Percentiles rank a stretch among this genome's conserved stretches.
These are phyloP conservation scores for Conops quadrifasciatus DNA, from an alignment of 2,888 invertebrate species.

Conservation along the genomic window DNA sequence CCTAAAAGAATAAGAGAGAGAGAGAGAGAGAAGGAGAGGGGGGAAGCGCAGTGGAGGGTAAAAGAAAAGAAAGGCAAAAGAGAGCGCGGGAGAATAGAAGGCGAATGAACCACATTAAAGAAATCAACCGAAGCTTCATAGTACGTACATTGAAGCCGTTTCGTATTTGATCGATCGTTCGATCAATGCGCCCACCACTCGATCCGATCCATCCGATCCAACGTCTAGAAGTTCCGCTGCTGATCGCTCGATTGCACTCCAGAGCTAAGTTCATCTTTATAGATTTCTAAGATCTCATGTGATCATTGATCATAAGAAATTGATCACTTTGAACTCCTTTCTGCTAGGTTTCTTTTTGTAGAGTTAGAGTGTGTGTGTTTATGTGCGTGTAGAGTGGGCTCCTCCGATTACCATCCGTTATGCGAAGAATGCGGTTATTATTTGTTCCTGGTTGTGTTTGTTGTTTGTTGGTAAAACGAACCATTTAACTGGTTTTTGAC, in stretches of 20 bases:
- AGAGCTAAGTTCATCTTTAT: slow-evolving; percentile 1
- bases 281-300: slow-evolving; percentile 10
- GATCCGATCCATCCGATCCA: background rate
- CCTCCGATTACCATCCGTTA: slow-evolving; percentile 4
- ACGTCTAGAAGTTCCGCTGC: background rate
- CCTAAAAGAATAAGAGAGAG: background rate
- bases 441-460: slow-evolving; percentile 1
- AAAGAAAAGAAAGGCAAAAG: background rate
- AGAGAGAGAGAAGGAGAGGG: background rate
- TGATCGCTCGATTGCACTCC: slow-evolving; percentile 14
- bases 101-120: background rate
- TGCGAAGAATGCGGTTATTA: slow-evolving; percentile 20
- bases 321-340: slow-evolving; percentile 21
- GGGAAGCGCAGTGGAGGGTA: background rate
- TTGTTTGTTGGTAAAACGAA: background rate
- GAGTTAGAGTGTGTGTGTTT: background rate
- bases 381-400: background rate
- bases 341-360: background rate
- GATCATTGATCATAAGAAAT: slow-evolving; percentile 20
- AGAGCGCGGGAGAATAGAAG: background rate
- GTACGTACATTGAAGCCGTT: background rate
- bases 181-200: background rate
- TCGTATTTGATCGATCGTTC: slow-evolving; percentile 22
- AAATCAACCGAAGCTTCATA: background rate
- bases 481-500: background rate